Evolutionary conservation across 2,113 vertebrate species (phyloP).

Genomic region (Brienomyrus brachyistius): DNA sequence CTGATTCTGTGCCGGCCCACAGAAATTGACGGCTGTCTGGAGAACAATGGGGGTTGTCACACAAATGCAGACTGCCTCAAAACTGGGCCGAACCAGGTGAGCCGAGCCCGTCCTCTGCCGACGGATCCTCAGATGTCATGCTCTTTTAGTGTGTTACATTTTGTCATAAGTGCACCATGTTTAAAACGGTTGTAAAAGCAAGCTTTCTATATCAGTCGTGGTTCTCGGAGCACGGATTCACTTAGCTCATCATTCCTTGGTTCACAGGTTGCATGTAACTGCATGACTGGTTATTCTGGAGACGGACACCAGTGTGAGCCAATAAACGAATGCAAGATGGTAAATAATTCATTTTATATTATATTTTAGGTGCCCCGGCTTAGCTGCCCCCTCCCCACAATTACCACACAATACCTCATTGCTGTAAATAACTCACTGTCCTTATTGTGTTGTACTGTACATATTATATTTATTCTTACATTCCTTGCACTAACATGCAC

Average conservation of each 20-base stretch:
- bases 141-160: not conserved
- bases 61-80: conserved; percentile 66
- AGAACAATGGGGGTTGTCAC: conserved; percentile 77
- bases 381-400: not conserved
- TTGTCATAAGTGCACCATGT: not conserved
- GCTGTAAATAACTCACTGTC: not conserved
- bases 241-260: not conserved
- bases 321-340: conserved; percentile 71
- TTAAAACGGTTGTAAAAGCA: not conserved
- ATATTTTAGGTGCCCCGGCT: not conserved
- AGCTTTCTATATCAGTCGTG: not conserved
- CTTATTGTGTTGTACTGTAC: not conserved
- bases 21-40: conserved; percentile 79
- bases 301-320: conserved; percentile 64
- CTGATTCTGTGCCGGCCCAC: conserved; percentile 21
- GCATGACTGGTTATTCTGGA: conserved; percentile 66
- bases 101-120: conserved; percentile 18
- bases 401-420: not conserved
- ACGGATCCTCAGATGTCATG: not conserved
- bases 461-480: not conserved
- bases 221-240: not conserved
- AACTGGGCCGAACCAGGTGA: conserved; percentile 75
- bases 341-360: conserved; percentile 39
- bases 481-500: no score
- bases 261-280: conserved; percentile 76